Evolutionary conservation across 1,140 invertebrate species (phyloP), one percentile per base, ranked within the genome.

Genomic region (Zaprionus davidi): DNA sequence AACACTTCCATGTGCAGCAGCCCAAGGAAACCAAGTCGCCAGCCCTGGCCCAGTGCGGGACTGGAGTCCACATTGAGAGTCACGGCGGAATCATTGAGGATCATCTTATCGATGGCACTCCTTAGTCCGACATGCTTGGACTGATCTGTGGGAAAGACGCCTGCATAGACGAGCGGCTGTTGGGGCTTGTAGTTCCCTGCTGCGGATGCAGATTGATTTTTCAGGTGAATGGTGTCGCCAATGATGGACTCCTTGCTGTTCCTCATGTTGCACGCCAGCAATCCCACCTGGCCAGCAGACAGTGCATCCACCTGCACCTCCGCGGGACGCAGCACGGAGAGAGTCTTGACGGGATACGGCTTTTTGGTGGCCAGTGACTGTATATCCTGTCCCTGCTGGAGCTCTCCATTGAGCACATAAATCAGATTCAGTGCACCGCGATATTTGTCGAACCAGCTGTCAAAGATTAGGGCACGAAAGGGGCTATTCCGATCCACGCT

Each of bases 1-100:
- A 99, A 99, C 1, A 99, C 98, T 93, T 99, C 98, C 94, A 99
- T 96, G 92, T 99, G 99, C 7, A 99, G 93, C 4, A 99, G 93
- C 0, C 99, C 99, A 5, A 99, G 93, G 93, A 99, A 99, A 5
- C 98, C 98, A 36, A 99, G 92, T 55, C 97, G 94, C 96, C 97
- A 99, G 41, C 98, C 99, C 92, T 97, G 96, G 13, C 99, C 99
- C 55, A 99, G 93, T 4, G 98, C 98, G 69, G 97, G 95, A 94
- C 98, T 98, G 2, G 95, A 96, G 93, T 99, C 98, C 24, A 95
- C 82, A 57, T 93, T 93, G 1, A 98, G 93, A 20, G 94, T 95
- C 3, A 99, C 98, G 84, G 97, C 98, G 57, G 97, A 96, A 94
- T 99, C 99, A 94, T 99, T 99, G n/a, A 99, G 93, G 20, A 95